phyloP scores from a whole-genome alignment of 2,888 invertebrate genomes.

The Pachydiplax longipennis region DNA sequence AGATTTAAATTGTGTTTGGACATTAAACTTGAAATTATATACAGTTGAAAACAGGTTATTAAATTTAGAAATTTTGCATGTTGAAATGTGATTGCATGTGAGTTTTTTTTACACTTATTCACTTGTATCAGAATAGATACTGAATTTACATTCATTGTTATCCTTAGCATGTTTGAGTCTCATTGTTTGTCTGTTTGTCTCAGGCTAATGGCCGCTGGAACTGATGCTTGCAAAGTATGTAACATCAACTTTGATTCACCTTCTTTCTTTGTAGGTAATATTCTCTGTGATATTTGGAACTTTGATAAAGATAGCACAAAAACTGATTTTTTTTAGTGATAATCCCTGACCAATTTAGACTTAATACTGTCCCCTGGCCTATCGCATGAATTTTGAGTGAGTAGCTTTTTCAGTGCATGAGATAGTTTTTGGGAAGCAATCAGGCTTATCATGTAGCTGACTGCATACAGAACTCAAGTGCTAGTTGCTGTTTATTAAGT shows the following conservation, averaged over 20 bases:
- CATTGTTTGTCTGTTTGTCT: slow-evolving; percentile 55
- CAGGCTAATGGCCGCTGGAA: slow-evolving; percentile 54
- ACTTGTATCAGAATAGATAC: slow-evolving; percentile 2
- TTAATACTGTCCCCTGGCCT: not conserved
- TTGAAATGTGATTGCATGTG: slow-evolving; percentile 50
- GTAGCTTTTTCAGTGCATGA: not conserved
- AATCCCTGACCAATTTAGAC: not conserved
- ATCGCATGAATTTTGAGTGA: not conserved
- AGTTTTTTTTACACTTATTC: slow-evolving; percentile 38
- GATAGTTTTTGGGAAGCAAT: not conserved
- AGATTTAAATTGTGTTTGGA: not conserved
- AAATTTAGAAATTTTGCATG: slow-evolving; percentile 46
- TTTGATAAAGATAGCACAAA: not conserved
- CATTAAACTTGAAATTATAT: not conserved
- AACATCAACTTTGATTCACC: slow-evolving; percentile 32
- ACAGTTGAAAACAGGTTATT: slow-evolving; percentile 2
- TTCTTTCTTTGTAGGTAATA: slow-evolving; percentile 34
- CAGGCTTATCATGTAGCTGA: not conserved
- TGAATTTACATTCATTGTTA: not conserved
- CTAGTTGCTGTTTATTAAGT: not conserved
- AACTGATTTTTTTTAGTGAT: not conserved
- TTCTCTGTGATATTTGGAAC: not conserved
- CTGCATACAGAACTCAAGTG: not conserved
- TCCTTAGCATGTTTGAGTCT: slow-evolving; percentile 55
- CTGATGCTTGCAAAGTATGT: slow-evolving; percentile 43